These are phyloP conservation scores for Scyliorhinus canicula DNA, from an alignment of 2,797 vertebrate genomes.

Conservation along the genomic window DNA sequence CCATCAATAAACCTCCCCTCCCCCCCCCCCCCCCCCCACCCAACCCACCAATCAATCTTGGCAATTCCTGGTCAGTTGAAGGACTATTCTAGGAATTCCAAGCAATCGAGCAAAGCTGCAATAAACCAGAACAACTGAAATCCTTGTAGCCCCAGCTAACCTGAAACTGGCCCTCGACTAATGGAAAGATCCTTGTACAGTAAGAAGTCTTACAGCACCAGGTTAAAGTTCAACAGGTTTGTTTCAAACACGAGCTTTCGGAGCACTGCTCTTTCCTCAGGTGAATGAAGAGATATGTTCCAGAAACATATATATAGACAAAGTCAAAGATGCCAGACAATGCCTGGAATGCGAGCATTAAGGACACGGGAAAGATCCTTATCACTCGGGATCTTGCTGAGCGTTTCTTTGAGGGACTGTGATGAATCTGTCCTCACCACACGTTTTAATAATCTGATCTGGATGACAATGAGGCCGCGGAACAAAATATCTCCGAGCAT, in stretches of 20 bases:
- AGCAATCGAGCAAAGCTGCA: background rate
- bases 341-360: too few relatives aligned
- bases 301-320: too few relatives aligned
- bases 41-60: background rate
- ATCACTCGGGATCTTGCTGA: background rate
- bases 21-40: too few relatives aligned
- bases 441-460: background rate
- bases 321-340: too few relatives aligned
- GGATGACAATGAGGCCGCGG: background rate
- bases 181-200: background rate
- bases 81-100: background rate
- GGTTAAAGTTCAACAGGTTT: too few relatives aligned
- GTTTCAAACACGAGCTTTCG: too few relatives aligned
- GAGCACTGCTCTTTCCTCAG: too few relatives aligned
- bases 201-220: too few relatives aligned
- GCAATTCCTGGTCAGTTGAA: background rate
- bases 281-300: too few relatives aligned
- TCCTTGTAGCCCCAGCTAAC: background rate
- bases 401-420: background rate
- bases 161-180: background rate
- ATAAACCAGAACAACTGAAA: background rate
- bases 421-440: background rate
- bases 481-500: background rate
- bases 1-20: background rate
- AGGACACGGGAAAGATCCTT: background rate